These are phyloP conservation scores for Neosalanx taihuensis DNA, from an alignment of 2,797 vertebrate genomes.

Conservation along the genomic window DNA sequence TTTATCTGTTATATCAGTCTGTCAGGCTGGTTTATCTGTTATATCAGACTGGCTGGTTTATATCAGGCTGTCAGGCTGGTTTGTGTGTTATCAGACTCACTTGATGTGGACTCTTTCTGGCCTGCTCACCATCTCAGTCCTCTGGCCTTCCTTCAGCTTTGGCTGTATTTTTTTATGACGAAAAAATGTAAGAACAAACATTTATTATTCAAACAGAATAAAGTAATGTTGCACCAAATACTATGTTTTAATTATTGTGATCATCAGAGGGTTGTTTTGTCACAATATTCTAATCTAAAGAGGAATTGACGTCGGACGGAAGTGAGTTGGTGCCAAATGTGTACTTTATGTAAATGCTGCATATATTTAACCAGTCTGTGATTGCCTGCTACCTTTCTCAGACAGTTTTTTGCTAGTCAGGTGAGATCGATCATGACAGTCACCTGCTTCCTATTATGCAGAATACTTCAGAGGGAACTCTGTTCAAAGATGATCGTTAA, in stretches of 20 bases:
- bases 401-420: background rate
- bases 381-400: background rate
- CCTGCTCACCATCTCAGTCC: slow-evolving; percentile 1
- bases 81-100: background rate
- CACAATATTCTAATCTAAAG: background rate
- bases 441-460: background rate
- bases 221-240: slow-evolving; percentile 81
- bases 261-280: slow-evolving; percentile 17
- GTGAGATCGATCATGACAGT: background rate
- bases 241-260: slow-evolving; percentile 28
- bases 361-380: background rate
- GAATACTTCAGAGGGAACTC: slow-evolving; percentile 3
- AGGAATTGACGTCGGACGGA: background rate
- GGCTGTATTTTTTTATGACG: slow-evolving; percentile 78
- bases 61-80: background rate
- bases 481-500: background rate
- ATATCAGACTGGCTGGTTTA: too few relatives aligned
- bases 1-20: too few relatives aligned
- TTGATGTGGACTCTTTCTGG: background rate
- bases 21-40: too few relatives aligned
- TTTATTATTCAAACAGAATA: slow-evolving; percentile 81
- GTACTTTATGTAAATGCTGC: slow-evolving; percentile 11
- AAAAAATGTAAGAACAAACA: slow-evolving; percentile 81
- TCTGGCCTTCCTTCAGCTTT: slow-evolving; percentile 66
- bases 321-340: slow-evolving; percentile 16